These are phyloP conservation scores for Sceliomorpha sp. DNA, from an alignment of 2,888 invertebrate species.

Conservation along the genomic window DNA sequence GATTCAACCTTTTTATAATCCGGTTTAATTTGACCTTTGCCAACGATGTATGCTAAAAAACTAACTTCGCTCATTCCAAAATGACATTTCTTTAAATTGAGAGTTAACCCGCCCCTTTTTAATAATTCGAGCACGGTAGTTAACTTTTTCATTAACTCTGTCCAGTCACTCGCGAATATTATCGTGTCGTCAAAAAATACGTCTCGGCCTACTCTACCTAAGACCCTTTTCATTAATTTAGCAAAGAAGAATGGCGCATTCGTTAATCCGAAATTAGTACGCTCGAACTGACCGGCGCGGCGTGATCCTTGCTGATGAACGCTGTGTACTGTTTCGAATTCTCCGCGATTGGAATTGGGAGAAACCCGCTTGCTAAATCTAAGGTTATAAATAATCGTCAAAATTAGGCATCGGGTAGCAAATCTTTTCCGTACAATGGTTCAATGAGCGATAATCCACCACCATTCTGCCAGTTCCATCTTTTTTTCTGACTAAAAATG, in stretches of 20 bases:
- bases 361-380: slow-evolving; percentile 16
- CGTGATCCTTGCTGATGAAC: slow-evolving; percentile 14
- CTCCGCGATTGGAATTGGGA: slow-evolving; percentile 5
- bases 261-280: too few relatives aligned
- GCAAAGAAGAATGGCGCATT: slow-evolving; percentile 16
- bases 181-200: slow-evolving; percentile 10
- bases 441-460: slow-evolving; percentile 13
- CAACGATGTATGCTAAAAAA: slow-evolving; percentile 6
- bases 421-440: slow-evolving; percentile 7
- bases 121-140: not conserved
- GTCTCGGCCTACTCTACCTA: not conserved
- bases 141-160: slow-evolving; percentile 1
- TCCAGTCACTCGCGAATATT: too few relatives aligned
- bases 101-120: slow-evolving; percentile 2
- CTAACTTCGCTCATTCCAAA: slow-evolving; percentile 11
- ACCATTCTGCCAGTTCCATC: slow-evolving; percentile 14
- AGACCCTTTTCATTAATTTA: slow-evolving; percentile 11
- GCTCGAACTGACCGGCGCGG: slow-evolving; percentile 11
- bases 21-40: slow-evolving; percentile 5
- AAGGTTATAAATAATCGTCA: slow-evolving; percentile 13
- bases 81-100: slow-evolving; percentile 10
- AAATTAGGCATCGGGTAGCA: slow-evolving; percentile 6
- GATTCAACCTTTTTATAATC: slow-evolving; percentile 8
- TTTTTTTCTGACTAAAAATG: slow-evolving; percentile 14
- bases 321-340: slow-evolving; percentile 14